phyloP scores from a whole-genome alignment of 2,797 vertebrate species.

The Squalus acanthias region DNA sequence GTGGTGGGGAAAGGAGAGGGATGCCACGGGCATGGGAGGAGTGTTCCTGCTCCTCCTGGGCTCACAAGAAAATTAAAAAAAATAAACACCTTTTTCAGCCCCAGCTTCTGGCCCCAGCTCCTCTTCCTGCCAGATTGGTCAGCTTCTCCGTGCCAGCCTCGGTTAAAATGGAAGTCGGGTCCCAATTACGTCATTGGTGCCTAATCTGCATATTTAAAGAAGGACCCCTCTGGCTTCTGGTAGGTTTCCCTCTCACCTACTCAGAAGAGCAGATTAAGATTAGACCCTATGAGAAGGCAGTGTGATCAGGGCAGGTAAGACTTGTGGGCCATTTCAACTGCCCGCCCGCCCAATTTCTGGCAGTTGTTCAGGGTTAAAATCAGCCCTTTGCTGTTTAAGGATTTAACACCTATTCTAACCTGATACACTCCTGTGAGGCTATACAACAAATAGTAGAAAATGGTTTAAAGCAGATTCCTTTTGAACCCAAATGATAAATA shows the following conservation, averaged over 20 bases:
- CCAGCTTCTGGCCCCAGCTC: background rate
- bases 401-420: background rate
- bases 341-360: background rate
- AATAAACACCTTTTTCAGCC: background rate
- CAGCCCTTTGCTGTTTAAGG: background rate
- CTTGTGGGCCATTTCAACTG: background rate
- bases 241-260: background rate
- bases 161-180: background rate
- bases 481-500: background rate
- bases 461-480: background rate
- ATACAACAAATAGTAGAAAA: background rate
- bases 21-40: background rate
- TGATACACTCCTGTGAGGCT: background rate
- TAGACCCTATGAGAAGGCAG: background rate
- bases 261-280: background rate
- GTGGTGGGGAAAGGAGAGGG: background rate
- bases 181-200: background rate
- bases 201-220: background rate
- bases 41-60: background rate
- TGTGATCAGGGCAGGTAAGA: background rate
- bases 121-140: background rate
- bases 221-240: background rate
- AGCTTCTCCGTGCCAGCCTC: background rate
- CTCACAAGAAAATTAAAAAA: background rate
- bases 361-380: background rate